Evolutionary conservation across 2,888 invertebrate species (phyloP).

Genomic region (Hemistola chrysoprasaria): DNA sequence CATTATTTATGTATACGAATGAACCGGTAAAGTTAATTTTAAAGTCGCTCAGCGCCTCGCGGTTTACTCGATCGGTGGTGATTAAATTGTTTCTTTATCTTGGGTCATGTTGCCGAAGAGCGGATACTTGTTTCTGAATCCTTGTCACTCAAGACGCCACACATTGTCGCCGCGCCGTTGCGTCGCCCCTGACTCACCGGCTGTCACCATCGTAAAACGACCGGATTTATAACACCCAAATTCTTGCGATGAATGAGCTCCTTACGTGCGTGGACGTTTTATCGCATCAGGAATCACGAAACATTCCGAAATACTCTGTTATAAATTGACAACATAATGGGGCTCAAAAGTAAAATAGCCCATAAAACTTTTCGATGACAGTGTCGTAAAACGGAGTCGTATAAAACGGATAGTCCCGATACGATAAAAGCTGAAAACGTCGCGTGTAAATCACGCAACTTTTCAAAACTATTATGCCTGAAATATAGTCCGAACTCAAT

Average conservation of each 20-base stretch:
- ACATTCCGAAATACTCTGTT: slow-evolving; percentile 40
- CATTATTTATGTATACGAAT: slow-evolving; percentile 82
- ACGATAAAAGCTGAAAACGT: slow-evolving; percentile 75
- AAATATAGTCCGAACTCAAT: slow-evolving; percentile 81
- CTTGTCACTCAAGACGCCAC: too few species aligned
- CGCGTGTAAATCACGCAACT: slow-evolving; percentile 80
- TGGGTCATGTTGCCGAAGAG: slow-evolving; percentile 45
- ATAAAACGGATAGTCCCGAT: slow-evolving; percentile 62
- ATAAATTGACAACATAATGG: slow-evolving; percentile 55
- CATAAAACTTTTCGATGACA: slow-evolving; percentile 68
- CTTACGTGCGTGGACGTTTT: slow-evolving; percentile 40
- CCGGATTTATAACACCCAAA: slow-evolving; percentile 42
- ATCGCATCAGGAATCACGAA: slow-evolving; percentile 35
- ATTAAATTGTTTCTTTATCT: slow-evolving; percentile 61
- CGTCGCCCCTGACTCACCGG: too few species aligned
- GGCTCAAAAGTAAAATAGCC: slow-evolving; percentile 58
- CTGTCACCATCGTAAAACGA: too few species aligned
- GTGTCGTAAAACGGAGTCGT: slow-evolving; percentile 65
- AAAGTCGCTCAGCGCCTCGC: slow-evolving; percentile 72
- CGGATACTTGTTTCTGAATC: slow-evolving; percentile 50
- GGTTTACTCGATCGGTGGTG: slow-evolving; percentile 62
- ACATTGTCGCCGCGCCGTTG: too few species aligned
- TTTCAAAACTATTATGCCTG: slow-evolving; percentile 81
- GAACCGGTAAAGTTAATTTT: slow-evolving; percentile 81
- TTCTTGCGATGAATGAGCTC: slow-evolving; percentile 43